Evolutionary conservation across 2,797 vertebrate species (phyloP).

Genomic region (Myripristis murdjan): DNA sequence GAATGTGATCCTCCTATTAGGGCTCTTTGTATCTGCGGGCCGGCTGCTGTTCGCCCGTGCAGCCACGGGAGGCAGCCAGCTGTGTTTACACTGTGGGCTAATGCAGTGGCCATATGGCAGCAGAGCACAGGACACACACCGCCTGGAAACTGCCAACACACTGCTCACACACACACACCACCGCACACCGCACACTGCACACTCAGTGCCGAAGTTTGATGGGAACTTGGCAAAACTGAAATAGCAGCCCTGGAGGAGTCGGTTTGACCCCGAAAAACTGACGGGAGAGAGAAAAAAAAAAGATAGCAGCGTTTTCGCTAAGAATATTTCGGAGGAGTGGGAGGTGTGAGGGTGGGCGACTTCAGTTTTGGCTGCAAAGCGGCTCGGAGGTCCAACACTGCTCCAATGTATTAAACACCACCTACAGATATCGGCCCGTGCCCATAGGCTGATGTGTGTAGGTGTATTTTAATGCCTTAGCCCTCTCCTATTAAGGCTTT

Average conservation of each 20-base stretch:
- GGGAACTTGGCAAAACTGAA: not conserved
- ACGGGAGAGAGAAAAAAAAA: slow-evolving; percentile 1
- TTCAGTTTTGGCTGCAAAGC: slow-evolving; percentile 32
- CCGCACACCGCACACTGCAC: slow-evolving; percentile 9
- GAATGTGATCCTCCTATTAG: slow-evolving; percentile 48
- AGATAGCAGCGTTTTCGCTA: slow-evolving; percentile 21
- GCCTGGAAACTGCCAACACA: slow-evolving; percentile 45
- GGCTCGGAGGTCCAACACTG: slow-evolving; percentile 2
- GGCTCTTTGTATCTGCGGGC: slow-evolving; percentile 37
- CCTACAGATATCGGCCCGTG: slow-evolving; percentile 38
- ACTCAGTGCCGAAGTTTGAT: slow-evolving; percentile 17
- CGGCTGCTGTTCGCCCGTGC: slow-evolving; percentile 63
- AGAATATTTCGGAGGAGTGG: slow-evolving; percentile 20
- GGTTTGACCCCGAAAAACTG: not conserved
- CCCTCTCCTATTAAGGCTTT: slow-evolving; percentile 9
- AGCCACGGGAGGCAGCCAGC: slow-evolving; percentile 70
- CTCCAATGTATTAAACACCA: slow-evolving; percentile 40
- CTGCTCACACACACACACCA: slow-evolving; percentile 36
- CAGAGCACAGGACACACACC: slow-evolving; percentile 34
- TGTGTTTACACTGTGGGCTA: slow-evolving; percentile 67
- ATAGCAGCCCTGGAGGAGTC: slow-evolving; percentile 12
- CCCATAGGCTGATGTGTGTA: slow-evolving; percentile 41
- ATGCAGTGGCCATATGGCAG: slow-evolving; percentile 66
- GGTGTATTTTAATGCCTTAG: slow-evolving; percentile 46
- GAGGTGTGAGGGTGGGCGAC: slow-evolving; percentile 10